Base-by-base conservation (phyloP, 2,113 vertebrate genomes). In the Lota lota region DNA sequence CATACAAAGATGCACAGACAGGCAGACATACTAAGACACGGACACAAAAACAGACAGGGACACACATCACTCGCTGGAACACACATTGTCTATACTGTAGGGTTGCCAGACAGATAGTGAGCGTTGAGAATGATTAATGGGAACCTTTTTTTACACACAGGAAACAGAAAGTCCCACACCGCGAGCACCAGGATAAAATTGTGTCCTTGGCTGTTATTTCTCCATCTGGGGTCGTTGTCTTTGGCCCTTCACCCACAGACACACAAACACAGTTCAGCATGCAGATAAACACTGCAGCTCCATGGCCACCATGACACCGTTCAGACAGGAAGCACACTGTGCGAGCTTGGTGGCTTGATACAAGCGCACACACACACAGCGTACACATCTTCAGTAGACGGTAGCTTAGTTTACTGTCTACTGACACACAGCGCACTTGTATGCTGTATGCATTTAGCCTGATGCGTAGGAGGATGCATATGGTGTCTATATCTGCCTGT, bases 181-280 rank as follows among this genome's bases (percentile, higher is more conserved):
- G 15, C 7, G 53, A 18, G 53, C 10, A 6, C 53, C 53, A 33
- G 53, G 17, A 56, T 17, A 14, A n/a, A 2, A n/a, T 18, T 14
- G 53, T 56, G 16, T 56, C 53, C 53, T 56, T 56, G 53, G 17
- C 65, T 67, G 65, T 67, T 79, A 80, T 67, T 63, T 68, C 73
- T 75, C 19, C 36, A 59, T 64, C 76, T 78, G 24, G 77, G 67
- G 75, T 76, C 70, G 72, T 61, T 40, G 63, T 59, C 58, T 69
- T 70, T 74, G 57, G 60, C 69, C 33, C 69, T 33, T 75, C 54
- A 47, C 6, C 40, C 8, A 47, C 40, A 14, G 10, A 47, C 7
- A 47, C 40, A 47, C 40, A 47, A 47, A 47, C 40, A 47, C 40
- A 47, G 40, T 47, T 47, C 40, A 47, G 40, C 40, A 47, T 47